These are phyloP conservation scores for Pollicipes pollicipes DNA, from an alignment of 1,140 invertebrate species.

Conservation along the genomic window DNA sequence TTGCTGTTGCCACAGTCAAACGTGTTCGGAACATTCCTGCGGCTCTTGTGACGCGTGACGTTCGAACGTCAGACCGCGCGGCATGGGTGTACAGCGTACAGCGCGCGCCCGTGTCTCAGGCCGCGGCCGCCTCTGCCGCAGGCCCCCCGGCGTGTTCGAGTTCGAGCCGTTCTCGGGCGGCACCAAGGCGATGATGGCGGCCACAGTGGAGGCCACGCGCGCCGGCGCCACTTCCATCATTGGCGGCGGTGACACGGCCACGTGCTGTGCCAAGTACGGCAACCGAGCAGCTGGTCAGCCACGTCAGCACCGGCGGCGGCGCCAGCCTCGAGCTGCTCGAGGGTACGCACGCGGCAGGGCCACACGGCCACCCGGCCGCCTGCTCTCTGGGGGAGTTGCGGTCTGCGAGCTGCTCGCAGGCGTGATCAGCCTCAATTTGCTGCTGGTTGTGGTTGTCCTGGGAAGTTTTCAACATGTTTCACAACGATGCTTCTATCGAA, in stretches of 20 bases:
- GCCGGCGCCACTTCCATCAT: constrained; percentile 78
- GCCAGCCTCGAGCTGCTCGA: constrained; percentile 92
- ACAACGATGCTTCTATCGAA: constrained; percentile 10
- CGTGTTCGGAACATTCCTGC: too few relatives aligned
- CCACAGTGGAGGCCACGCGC: constrained; percentile 73
- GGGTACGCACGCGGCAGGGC: constrained; percentile 40
- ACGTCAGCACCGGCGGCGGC: constrained; percentile 96
- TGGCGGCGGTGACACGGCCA: constrained; percentile 90
- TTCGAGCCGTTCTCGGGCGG: constrained; percentile 84
- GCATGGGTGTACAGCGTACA: too few relatives aligned
- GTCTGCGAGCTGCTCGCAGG: not conserved
- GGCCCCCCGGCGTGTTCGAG: constrained; percentile 93
- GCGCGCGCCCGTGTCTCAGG: too few relatives aligned
- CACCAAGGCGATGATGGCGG: constrained; percentile 84
- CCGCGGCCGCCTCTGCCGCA: too few relatives aligned
- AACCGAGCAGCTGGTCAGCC: constrained; percentile 94
- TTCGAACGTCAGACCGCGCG: too few relatives aligned
- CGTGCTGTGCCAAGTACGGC: constrained; percentile 87
- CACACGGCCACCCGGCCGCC: not conserved
- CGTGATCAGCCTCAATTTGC: not conserved
- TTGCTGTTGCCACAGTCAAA: too few relatives aligned
- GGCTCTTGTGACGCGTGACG: too few relatives aligned
- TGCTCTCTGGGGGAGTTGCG: not conserved
- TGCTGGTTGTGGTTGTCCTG: not conserved
- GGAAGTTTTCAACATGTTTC: not conserved